Base-by-base conservation (phyloP, 2,113 vertebrate species). In the Vidua macroura region DNA sequence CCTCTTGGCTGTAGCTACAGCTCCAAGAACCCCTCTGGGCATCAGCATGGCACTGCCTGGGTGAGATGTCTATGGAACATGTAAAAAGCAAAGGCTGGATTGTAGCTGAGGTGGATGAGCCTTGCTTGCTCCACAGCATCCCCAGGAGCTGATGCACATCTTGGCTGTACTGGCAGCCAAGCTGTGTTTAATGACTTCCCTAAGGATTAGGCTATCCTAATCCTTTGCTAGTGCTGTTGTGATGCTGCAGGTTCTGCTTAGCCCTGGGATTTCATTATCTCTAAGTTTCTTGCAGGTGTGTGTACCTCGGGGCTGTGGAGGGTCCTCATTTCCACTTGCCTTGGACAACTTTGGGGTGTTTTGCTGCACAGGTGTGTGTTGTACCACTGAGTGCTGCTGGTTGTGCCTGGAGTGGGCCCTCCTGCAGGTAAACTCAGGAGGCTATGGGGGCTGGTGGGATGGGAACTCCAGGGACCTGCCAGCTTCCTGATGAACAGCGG, bases 141-240 rank as follows among this genome's bases (percentile, higher is more conserved):
- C 73, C 30, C 11, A 30, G 68, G 64, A 90, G 76, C 41, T 95
- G 60, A 30, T 30, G 35, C 16, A 13, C 10, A 4, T 43, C 49
- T 31, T 68, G 35, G 75, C 33, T 1, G 5, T 66, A 9, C 19
- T 0, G 1, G 75, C 59, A 83, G 39, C 59, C 4, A 25, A 23
- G 60, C 48, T 82, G 69, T 67, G 48, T 75, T 86, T 92, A 91
- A 95, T 91, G 77, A 92, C 87, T 89, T 95, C 95, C 84, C 91
- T 35, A 33, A 70, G 84, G 95, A 91, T 72, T 63, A 59, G 48
- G 44, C 9, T 92, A n/a, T 16, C 25, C 8, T 74, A 53, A 58
- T 86, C 63, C 20, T 63, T 20, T 85, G 58, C 67, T 2, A 30
- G 58, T 1, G 52, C 33, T 93, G 90, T 62, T 89, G 81, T 49